Base-by-base conservation (phyloP, 2,888 invertebrate genomes). In the Cosmia trapezina region DNA sequence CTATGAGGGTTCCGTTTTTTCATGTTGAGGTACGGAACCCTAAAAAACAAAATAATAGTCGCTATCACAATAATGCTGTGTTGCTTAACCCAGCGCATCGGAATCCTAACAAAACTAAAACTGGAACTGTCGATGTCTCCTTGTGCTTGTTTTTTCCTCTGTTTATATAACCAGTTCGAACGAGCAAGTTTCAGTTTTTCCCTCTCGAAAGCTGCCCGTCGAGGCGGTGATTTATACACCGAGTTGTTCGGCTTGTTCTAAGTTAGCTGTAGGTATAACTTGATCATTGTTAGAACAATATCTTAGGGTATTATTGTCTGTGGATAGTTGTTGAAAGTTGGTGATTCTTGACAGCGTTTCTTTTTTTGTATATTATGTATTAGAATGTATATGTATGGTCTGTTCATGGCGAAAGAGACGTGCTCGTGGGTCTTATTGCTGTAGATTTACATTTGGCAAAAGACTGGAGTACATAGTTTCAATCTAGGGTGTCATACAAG, bases 161-260 rank as follows among this genome's bases (percentile, higher is more conserved):
- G 82, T 85, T 85, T 87, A 83, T 86, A 78, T 78, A 85, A 84
- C 83, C 75, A 76, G 86, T 81, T 78, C 73, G 80, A 80, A 70
- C 59, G 84, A 76, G 75, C 60, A 87, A 87, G 82, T 89, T 86
- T 76, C 63, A 87, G 83, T 89, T 89, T 88, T 88, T 87, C 85
- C 47, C 78, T 78, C 75, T 69, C 76, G 75, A 81, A 83, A 80
- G 83, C 78, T 83, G 84, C 80, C 84, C 87, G 88, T 83, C 68
- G 82, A 80, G 81, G 59, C 66, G 65, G 88, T 88, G 89, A 88
- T 88, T 88, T 89, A 88, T 88, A 83, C 68, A 72, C 76, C 76
- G 86, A 88, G 86, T 76, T 49, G 85, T 70, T 49, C 70, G 67
- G 41, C 83, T 83, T 80, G 73, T 64, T 83, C 75, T 74, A 82